Base-by-base conservation (phyloP, 2,888 invertebrate genomes). In the Alsophila aescularia region DNA sequence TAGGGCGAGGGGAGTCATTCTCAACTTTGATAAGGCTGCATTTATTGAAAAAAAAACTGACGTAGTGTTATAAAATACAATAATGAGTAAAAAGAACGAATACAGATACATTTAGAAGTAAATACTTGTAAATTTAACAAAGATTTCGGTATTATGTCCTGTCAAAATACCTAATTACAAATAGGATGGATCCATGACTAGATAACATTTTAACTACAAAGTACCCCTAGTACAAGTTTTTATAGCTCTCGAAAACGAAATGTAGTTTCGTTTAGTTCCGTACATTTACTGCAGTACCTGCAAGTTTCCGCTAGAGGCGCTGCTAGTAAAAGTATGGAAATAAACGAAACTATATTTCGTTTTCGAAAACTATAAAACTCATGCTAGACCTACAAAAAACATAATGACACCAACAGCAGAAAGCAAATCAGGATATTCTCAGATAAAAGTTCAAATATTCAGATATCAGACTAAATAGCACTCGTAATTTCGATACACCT, bases 1-100 rank as follows among this genome's bases (percentile, higher is more conserved):
- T 87, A 90, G 90, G 90, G 90, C 90, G 90, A 90, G 90, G 75
- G 47, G 10, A 49, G 42, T n/a, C 41, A 24, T 5, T 42, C n/a
- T n/a, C n/a, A 35, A 41, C 44, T 49, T 52, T 40, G 36, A 39
- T 42, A 48, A 35, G 15, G 42, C 55, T 45, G 54, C 9, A 42
- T 21, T 2, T 12, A 4, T 12, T 18, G 21, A 10, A 37, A 18
- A 12, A n/a, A 15, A 9, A n/a, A 24, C 24, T 7, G 2, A 18
- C 35, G 14, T 16, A 12, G 12, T 16, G 13, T 5, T 7, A 2
- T 15, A 2, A 21, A 6, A 4, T n/a, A 5, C 18, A 6, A 18
- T 21, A 18, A 9, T 10, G 10, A 4, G 3, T 5, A n/a, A 18
- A 16, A 16, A 36, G 18, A n/a, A 6, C 16, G 18, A n/a, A 18